phyloP scores from a whole-genome alignment of 1,140 invertebrate genomes.

The Armadillidium nasatum region DNA sequence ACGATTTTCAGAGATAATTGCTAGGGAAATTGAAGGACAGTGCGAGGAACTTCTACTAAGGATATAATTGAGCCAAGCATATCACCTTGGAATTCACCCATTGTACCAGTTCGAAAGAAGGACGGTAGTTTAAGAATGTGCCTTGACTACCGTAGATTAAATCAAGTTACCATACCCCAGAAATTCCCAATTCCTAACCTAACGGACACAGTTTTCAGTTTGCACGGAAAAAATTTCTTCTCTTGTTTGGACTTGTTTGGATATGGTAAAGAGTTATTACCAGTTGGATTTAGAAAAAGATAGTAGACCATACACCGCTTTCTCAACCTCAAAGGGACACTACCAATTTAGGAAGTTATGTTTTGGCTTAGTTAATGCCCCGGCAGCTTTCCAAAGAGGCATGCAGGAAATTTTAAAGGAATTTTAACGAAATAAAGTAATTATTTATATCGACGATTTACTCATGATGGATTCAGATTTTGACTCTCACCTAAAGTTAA shows the following conservation, averaged over 20 bases:
- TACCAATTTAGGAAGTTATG: too few relatives aligned
- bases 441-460: not conserved
- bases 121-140: not conserved
- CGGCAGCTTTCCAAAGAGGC: not conserved
- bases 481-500: slow-evolving; percentile 1
- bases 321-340: too few relatives aligned
- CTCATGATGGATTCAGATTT: slow-evolving; percentile 12
- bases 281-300: slow-evolving; percentile 6
- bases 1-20: not conserved
- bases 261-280: slow-evolving; percentile 15
- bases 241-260: not conserved
- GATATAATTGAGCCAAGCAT: slow-evolving; percentile 8
- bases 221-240: not conserved
- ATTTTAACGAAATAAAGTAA: not conserved
- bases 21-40: slow-evolving; percentile 8
- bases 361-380: not conserved
- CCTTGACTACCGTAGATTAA: not conserved
- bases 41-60: not conserved
- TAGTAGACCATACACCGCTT: not conserved
- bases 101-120: slow-evolving; percentile 14
- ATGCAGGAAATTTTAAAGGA: not conserved
- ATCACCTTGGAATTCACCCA: slow-evolving; percentile 8
- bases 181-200: slow-evolving; percentile 4
- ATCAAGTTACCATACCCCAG: slow-evolving; percentile 1
- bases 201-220: slow-evolving; percentile 7